A percentile compares a stretch with the other conserved stretches of the same genome.
Evolutionary conservation across 2,113 vertebrate genomes (phyloP).

Genomic region (Corythoichthys intestinalis): DNA sequence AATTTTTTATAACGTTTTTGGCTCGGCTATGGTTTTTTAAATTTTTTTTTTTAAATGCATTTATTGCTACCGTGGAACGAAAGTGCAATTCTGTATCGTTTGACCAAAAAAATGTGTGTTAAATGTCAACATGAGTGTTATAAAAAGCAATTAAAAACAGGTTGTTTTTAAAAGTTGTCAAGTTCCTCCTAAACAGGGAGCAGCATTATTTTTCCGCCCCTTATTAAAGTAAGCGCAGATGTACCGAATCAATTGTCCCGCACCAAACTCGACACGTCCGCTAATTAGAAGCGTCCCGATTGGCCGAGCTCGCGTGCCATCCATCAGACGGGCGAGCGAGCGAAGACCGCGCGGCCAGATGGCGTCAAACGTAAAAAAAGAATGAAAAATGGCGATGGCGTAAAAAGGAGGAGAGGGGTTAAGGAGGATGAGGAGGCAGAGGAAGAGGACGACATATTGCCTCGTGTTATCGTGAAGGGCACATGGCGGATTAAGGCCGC

Average conservation of each 20-base stretch:
- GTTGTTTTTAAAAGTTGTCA: neutral
- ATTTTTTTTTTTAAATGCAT: no score
- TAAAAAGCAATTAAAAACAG: no score
- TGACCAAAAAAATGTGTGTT: no score
- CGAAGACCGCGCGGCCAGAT: conserved; percentile 79
- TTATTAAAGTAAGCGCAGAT: conserved; percentile 13
- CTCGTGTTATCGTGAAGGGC: conserved; percentile 68
- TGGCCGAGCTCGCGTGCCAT: conserved; percentile 97
- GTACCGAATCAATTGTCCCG: conserved; percentile 5
- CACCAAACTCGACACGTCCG: neutral
- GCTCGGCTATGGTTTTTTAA: no score
- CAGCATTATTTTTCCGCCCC: neutral
- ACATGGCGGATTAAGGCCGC: conserved; percentile 74
- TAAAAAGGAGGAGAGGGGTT: conserved; percentile 45
- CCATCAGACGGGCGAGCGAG: conserved; percentile 90
- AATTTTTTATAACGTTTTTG: no score
- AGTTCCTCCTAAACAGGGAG: neutral
- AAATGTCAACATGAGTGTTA: no score
- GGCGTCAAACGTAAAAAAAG: conserved; percentile 88
- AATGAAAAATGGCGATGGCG: conserved; percentile 15
- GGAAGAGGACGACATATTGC: conserved; percentile 59
- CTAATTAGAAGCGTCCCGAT: conserved; percentile 42
- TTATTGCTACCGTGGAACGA: no score
- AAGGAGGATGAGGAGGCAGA: conserved; percentile 37
- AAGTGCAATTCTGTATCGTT: no score